Evolutionary conservation across 2,797 vertebrate genomes (phyloP), one percentile per base, ranked within the genome.

Genomic region (Gastrophryne carolinensis): DNA sequence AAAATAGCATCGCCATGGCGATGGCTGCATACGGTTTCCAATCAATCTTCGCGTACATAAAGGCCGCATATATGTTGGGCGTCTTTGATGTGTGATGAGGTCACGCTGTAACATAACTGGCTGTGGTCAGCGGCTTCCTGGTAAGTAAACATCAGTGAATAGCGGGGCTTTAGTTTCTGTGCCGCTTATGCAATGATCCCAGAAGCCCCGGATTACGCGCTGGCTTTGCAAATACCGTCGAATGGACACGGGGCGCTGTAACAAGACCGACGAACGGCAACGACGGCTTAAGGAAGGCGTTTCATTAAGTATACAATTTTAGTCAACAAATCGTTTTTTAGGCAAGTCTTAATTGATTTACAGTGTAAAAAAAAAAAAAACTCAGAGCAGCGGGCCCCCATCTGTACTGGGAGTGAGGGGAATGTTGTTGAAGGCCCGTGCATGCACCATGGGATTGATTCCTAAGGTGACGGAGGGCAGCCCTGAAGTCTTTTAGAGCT

Each of bases 1-100:
- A 52, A 54, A 67, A 54, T 1, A 5, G 30, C n/a, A 39, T 67
- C 35, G 6, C 50, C 64, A 54, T 67, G 30, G 64, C 15, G 19
- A 54, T 54, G 47, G 54, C 24, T 11, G 47, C 64, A 27, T 34
- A 53, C 17, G n/a, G 24, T 34, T 23, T 66, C 64, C 52, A 49
- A 53, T 26, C 5, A 5, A 15, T 52, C 29, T 21, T 12, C 29
- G 8, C 1, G 12, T 3, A 26, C 47, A 67, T 37, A 67, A 67
- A 67, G 64, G 19, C 49, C 3, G 15, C 47, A 17, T 52, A 67
- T 67, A 54, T 2, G 23, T 27, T 21, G 30, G 15, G 3, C 1
- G 2, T 34, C 64, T 67, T 67, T 67, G 49, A 67, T 67, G 64
- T 67, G 64, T 67, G 64, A 54, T 67, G 64, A 67, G 49, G 64